phyloP scores from a whole-genome alignment of 2,797 vertebrate genomes.

The Argyrosomus regius region DNA sequence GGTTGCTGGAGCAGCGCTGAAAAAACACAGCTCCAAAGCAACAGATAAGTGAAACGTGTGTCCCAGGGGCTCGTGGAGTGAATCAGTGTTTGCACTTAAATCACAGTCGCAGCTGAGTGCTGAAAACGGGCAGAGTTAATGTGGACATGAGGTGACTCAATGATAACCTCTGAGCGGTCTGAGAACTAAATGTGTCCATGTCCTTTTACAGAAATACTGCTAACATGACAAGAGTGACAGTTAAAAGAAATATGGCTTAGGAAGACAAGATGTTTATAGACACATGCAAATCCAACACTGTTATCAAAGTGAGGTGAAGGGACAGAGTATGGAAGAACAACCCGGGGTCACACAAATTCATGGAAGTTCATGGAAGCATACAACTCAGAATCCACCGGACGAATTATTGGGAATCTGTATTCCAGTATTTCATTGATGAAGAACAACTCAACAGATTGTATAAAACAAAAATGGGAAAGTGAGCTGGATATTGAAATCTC shows the following conservation, averaged over 20 bases:
- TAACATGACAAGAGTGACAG: neutral
- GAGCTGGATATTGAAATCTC: too few species aligned
- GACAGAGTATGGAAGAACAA: too few species aligned
- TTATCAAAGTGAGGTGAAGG: too few species aligned
- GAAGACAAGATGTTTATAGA: too few species aligned
- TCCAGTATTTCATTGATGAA: too few species aligned
- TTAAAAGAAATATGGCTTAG: neutral
- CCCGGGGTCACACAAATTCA: too few species aligned
- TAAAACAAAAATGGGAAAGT: too few species aligned
- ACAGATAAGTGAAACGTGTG: slow-evolving; percentile 10
- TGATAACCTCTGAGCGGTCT: slow-evolving; percentile 11
- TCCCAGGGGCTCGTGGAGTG: neutral
- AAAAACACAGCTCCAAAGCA: slow-evolving; percentile 6
- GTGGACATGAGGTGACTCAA: slow-evolving; percentile 2
- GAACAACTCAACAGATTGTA: too few species aligned
- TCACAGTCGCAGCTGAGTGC: slow-evolving; percentile 24
- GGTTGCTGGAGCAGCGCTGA: neutral
- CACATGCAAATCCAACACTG: too few species aligned
- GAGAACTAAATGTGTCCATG: neutral
- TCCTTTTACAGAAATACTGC: neutral
- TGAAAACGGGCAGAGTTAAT: slow-evolving; percentile 14
- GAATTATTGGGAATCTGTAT: too few species aligned
- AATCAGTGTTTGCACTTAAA: slow-evolving; percentile 23
- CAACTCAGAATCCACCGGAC: too few species aligned
- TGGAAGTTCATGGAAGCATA: too few species aligned